These are phyloP conservation scores for Brenthis ino DNA, from an alignment of 2,888 invertebrate species.

Conservation along the genomic window DNA sequence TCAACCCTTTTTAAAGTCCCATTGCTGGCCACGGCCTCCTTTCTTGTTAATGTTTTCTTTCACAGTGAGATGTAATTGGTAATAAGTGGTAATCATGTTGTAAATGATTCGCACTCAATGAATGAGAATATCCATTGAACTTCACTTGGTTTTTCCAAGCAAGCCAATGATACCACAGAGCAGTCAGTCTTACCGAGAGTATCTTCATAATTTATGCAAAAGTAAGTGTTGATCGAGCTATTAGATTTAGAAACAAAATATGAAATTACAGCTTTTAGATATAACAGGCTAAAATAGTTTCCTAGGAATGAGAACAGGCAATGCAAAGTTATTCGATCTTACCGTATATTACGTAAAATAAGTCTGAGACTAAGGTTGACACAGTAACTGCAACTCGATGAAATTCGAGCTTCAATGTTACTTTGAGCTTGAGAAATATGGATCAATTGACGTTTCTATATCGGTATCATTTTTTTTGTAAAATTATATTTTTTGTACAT, in stretches of 20 bases:
- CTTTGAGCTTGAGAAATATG: slow-evolving; percentile 29
- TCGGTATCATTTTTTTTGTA: slow-evolving; percentile 12
- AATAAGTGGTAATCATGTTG: too few species aligned
- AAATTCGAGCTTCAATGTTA: slow-evolving; percentile 33
- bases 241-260: background rate
- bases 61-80: too few species aligned
- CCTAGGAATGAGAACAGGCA: slow-evolving; percentile 31
- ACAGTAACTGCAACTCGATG: slow-evolving; percentile 31
- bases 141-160: too few species aligned
- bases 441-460: slow-evolving; percentile 20
- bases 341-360: slow-evolving; percentile 35
- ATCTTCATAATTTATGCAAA: too few species aligned
- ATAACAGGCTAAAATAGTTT: slow-evolving; percentile 16
- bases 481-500: slow-evolving; percentile 3
- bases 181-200: too few species aligned
- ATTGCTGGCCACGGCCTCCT: too few species aligned
- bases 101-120: too few species aligned
- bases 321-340: slow-evolving; percentile 31
- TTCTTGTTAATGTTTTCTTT: too few species aligned
- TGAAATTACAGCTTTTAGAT: slow-evolving; percentile 19
- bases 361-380: slow-evolving; percentile 35
- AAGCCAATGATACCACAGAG: too few species aligned
- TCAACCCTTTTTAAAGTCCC: too few species aligned
- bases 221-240: background rate
- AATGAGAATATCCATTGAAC: too few species aligned